These are phyloP conservation scores for Bettongia penicillata DNA, from an alignment of 2,113 vertebrate genomes.

Conservation along the genomic window DNA sequence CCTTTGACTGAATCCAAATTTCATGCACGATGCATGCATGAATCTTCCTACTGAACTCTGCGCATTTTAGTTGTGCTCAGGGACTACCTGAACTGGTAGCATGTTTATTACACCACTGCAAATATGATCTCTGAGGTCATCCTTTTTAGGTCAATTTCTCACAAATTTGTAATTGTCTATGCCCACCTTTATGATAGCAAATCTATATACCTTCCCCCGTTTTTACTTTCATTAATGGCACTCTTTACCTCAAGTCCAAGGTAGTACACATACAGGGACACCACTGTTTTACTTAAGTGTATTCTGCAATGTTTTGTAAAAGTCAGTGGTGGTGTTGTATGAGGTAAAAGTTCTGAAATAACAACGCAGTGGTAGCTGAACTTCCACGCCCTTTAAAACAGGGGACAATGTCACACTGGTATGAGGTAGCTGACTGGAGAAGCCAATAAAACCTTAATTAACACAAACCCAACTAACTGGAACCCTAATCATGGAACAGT, in stretches of 20 bases:
- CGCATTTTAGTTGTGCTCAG: background rate
- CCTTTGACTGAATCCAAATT: too few species aligned
- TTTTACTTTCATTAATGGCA: background rate
- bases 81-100: background rate
- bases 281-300: background rate
- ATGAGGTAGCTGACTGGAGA: background rate
- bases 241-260: background rate
- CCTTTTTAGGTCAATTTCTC: background rate
- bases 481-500: background rate
- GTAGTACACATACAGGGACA: background rate
- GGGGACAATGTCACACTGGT: background rate
- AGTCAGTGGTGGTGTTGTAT: background rate
- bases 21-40: background rate
- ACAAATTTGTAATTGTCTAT: background rate
- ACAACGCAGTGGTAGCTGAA: background rate
- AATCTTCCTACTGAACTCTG: background rate
- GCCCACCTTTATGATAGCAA: background rate
- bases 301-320: background rate
- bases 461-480: background rate
- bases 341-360: background rate
- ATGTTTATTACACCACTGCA: background rate
- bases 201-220: background rate
- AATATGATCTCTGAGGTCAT: background rate
- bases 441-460: background rate
- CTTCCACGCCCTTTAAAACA: background rate